These are phyloP conservation scores for Pangasianodon hypophthalmus DNA, from an alignment of 2,113 vertebrate genomes.

Conservation along the genomic window DNA sequence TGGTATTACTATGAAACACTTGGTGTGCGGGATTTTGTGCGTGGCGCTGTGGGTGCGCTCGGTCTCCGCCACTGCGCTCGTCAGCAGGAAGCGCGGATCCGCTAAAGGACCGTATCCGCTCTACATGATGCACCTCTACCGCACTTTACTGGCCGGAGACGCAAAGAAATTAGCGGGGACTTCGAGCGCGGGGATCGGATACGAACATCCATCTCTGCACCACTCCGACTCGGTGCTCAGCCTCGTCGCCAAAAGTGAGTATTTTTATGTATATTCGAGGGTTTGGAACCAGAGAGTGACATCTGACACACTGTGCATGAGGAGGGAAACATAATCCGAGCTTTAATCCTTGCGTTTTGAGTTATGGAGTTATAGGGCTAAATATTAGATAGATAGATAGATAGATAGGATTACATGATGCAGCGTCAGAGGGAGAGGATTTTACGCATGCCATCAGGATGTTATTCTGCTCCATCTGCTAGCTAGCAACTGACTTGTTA, in stretches of 20 bases:
- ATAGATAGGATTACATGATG: not conserved
- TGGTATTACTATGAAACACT: slow-evolving; percentile 54
- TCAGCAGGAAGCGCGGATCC: slow-evolving; percentile 35
- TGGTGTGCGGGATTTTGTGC: slow-evolving; percentile 42
- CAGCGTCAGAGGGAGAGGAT: not conserved
- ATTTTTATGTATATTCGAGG: not conserved
- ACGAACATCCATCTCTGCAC: slow-evolving; percentile 67
- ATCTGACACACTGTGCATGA: not conserved
- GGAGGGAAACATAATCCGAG: not conserved
- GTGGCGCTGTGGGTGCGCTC: slow-evolving; percentile 52
- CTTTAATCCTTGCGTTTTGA: not conserved
- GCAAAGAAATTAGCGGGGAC: slow-evolving; percentile 18
- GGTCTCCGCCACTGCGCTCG: slow-evolving; percentile 16
- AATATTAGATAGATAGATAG: not conserved
- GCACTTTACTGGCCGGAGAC: slow-evolving; percentile 67
- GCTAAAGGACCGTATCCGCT: slow-evolving; percentile 61
- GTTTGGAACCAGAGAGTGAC: not conserved
- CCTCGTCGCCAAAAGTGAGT: slow-evolving; percentile 80
- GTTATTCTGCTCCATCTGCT: not conserved
- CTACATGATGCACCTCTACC: slow-evolving; percentile 85
- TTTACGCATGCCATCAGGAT: not conserved
- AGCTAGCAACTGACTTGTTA: not conserved
- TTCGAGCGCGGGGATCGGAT: slow-evolving; percentile 3
- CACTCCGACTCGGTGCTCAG: slow-evolving; percentile 78
- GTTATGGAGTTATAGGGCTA: no score